These are phyloP conservation scores for Enteromius mattozi DNA, from an alignment of 2,797 vertebrate genomes.

Conservation along the genomic window DNA sequence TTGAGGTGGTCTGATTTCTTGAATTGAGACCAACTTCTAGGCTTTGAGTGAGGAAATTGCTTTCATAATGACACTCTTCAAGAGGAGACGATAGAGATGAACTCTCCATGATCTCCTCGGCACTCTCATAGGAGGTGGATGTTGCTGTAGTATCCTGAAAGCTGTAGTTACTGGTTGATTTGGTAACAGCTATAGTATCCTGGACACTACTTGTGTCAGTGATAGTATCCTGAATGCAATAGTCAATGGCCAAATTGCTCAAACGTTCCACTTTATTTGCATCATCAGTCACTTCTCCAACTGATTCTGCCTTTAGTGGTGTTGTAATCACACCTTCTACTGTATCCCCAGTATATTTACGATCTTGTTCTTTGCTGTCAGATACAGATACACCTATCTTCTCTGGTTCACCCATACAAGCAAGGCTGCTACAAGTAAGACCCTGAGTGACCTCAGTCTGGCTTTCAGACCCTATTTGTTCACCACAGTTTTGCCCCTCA, in stretches of 20 bases:
- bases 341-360: background rate
- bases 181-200: slow-evolving; percentile 46
- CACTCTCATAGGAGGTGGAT: slow-evolving; percentile 75
- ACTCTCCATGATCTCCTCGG: slow-evolving; percentile 68
- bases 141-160: slow-evolving; percentile 72
- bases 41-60: slow-evolving; percentile 35
- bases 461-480: background rate
- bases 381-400: background rate
- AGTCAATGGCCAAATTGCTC: slow-evolving; percentile 62
- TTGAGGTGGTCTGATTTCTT: background rate
- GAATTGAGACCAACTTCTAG: slow-evolving; percentile 18
- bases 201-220: slow-evolving; percentile 69
- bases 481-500: background rate
- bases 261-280: background rate
- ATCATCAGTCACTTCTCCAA: background rate
- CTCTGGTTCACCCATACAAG: background rate
- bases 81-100: slow-evolving; percentile 34
- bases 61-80: slow-evolving; percentile 31
- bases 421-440: background rate
- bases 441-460: slow-evolving; percentile 13
- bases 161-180: slow-evolving; percentile 76
- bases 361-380: background rate
- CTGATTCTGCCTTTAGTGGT: background rate
- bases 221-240: slow-evolving; percentile 73
- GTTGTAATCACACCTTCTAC: background rate